These are phyloP conservation scores for Crypturellus undulatus DNA, from an alignment of 2,113 vertebrate genomes.

Conservation along the genomic window DNA sequence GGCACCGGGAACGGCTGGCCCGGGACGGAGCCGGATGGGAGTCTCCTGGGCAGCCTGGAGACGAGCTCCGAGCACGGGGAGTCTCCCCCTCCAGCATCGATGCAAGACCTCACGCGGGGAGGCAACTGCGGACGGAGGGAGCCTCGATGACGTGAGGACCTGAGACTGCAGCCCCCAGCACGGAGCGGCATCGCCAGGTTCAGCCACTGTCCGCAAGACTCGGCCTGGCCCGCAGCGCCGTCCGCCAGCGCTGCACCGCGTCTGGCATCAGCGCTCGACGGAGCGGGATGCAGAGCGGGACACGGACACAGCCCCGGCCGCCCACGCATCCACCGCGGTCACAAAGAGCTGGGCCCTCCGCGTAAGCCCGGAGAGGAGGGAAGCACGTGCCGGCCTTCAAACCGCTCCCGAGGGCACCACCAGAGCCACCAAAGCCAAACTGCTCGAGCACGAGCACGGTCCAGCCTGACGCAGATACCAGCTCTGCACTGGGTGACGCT, in stretches of 20 bases:
- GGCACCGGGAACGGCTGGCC: not conserved
- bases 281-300: too few relatives aligned
- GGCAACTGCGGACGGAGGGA: not conserved
- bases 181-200: not conserved
- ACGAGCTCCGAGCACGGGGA: not conserved
- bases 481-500: not conserved
- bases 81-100: not conserved
- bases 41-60: not conserved
- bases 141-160: fast-evolving
- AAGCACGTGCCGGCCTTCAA: not conserved
- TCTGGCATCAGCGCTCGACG: not conserved
- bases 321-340: fast-evolving
- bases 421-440: not conserved
- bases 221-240: not conserved
- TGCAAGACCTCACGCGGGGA: fast-evolving
- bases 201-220: not conserved
- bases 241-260: not conserved
- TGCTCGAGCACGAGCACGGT: not conserved
- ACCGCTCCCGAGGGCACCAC: fast-evolving
- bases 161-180: fast-evolving
- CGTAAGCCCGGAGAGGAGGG: fast-evolving
- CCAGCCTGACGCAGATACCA: fast-evolving
- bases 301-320: not conserved
- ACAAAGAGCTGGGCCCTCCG: not conserved
- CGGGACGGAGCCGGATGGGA: not conserved